Conservation (phyloP, 2,888 invertebrate genomes). For the Brachyptera risi region DNA sequence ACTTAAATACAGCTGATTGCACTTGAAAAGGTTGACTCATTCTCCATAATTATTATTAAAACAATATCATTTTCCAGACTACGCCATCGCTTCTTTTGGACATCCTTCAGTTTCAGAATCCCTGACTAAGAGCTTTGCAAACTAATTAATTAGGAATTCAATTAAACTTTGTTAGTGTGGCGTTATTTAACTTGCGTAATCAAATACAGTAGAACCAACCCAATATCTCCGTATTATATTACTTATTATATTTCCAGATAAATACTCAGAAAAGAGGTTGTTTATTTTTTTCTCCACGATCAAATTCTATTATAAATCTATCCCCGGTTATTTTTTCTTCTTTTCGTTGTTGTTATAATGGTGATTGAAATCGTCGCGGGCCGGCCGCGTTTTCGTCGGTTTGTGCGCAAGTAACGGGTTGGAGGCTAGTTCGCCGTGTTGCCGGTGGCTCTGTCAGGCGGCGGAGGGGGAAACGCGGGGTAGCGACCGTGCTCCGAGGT, state of each 20-base stretch:
- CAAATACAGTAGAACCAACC: no score
- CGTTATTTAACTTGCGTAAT: no score
- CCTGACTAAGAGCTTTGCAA: background rate
- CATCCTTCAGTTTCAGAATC: background rate
- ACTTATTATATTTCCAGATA: no score
- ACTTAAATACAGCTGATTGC: no score
- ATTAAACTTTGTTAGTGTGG: slow-evolving; percentile 9
- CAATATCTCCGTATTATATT: no score
- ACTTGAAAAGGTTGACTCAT: no score
- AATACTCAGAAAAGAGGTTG: no score
- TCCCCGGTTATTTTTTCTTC: slow-evolving; percentile 48
- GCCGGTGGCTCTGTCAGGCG: slow-evolving; percentile 25
- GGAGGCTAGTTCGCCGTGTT: slow-evolving; percentile 23
- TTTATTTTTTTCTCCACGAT: slow-evolving; percentile 3
- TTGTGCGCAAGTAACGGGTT: slow-evolving; percentile 42
- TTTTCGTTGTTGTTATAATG: slow-evolving; percentile 48
- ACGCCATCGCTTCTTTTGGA: background rate
- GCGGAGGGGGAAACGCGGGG: slow-evolving; percentile 13
- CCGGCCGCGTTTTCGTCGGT: slow-evolving; percentile 39
- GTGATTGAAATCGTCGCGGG: slow-evolving; percentile 51
- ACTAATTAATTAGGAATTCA: slow-evolving; percentile 9
- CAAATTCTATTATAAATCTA: slow-evolving; percentile 18
- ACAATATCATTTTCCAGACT: background rate
- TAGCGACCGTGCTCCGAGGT: background rate
- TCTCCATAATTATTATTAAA: no score